These are phyloP conservation scores for Clepsis dumicolana DNA, from an alignment of 2,888 invertebrate genomes.

Conservation along the genomic window DNA sequence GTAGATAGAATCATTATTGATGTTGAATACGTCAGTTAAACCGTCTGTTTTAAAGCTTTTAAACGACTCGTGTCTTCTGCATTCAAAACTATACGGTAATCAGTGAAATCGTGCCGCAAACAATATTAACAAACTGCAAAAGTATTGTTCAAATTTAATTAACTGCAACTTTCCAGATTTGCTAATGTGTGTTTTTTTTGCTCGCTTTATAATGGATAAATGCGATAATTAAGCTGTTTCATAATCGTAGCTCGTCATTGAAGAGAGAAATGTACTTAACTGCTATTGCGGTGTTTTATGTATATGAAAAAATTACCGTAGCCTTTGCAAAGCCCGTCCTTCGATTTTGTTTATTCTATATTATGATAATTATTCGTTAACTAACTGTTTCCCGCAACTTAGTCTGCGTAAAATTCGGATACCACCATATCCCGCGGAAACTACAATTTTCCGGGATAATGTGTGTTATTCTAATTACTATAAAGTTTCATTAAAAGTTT, in stretches of 20 bases:
- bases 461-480: too few relatives aligned
- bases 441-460: too few relatives aligned
- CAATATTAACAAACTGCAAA: constrained; percentile 17
- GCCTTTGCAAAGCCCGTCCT: background rate
- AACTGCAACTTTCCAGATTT: constrained; percentile 31
- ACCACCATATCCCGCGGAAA: too few relatives aligned
- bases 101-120: constrained; percentile 9
- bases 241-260: constrained; percentile 12
- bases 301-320: background rate
- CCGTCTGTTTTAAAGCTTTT: background rate
- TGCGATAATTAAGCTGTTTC: constrained; percentile 28
- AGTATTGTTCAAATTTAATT: constrained; percentile 24
- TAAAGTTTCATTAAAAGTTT: too few relatives aligned
- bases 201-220: constrained; percentile 17
- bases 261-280: background rate
- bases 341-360: too few relatives aligned
- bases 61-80: background rate
- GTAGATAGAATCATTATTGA: background rate
- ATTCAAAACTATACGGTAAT: background rate
- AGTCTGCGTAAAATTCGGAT: too few relatives aligned
- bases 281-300: background rate
- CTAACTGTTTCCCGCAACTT: too few relatives aligned
- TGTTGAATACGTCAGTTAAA: background rate
- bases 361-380: too few relatives aligned
- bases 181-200: constrained; percentile 15